A percentile compares a stretch with the other conserved stretches of the same genome.
These are phyloP conservation scores for Monodelphis domestica DNA, from an alignment of 2,797 vertebrate species.

Conservation along the genomic window DNA sequence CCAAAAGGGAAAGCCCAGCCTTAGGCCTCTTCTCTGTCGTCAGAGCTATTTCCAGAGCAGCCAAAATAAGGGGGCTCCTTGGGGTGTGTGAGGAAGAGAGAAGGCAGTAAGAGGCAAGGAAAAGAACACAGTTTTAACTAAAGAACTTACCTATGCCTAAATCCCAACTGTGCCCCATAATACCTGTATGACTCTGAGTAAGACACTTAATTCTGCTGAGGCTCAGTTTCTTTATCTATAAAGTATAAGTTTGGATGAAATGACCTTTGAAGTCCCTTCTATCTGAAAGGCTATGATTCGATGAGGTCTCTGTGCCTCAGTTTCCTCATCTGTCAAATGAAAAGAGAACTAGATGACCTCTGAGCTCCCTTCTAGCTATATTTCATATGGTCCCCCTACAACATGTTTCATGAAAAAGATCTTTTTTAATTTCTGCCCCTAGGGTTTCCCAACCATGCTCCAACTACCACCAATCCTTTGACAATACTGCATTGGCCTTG, in stretches of 20 bases:
- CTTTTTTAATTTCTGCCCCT: conserved; percentile 14
- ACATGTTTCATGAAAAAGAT: neutral
- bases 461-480: neutral
- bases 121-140: neutral
- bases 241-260: neutral
- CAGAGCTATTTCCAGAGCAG: conserved; percentile 11
- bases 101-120: neutral
- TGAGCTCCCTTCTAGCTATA: neutral
- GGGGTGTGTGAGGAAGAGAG: neutral
- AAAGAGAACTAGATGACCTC: neutral
- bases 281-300: neutral
- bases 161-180: neutral
- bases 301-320: neutral
- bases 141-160: neutral
- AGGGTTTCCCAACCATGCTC: neutral
- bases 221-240: neutral
- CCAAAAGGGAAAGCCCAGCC: conserved; percentile 38
- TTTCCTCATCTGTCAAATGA: neutral
- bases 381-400: neutral
- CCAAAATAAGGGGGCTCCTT: conserved; percentile 31
- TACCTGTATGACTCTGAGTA: neutral
- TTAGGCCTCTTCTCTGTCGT: neutral
- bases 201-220: neutral
- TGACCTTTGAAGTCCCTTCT: neutral
- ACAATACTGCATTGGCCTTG: conserved; percentile 7